phyloP scores from a whole-genome alignment of 2,888 invertebrate genomes.

The Dynastes hyllus region DNA sequence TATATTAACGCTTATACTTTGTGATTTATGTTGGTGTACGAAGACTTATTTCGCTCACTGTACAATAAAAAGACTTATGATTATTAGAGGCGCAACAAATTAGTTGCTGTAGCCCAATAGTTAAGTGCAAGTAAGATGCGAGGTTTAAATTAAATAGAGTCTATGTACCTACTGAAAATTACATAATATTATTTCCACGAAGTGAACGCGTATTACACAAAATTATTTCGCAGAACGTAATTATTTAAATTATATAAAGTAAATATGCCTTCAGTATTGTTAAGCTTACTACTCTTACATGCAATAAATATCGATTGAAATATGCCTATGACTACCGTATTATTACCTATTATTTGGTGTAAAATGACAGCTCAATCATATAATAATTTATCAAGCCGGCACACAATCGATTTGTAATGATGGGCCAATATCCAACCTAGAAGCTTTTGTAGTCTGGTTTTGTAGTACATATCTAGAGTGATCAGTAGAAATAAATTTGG shows the following conservation, averaged over 20 bases:
- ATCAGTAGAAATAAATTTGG: too few relatives aligned
- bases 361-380: constrained; percentile 61
- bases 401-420: constrained; percentile 61
- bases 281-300: constrained; percentile 22
- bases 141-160: too few relatives aligned
- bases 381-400: constrained; percentile 59
- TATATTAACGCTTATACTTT: too few relatives aligned
- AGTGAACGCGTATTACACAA: background rate
- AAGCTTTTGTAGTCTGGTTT: background rate
- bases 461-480: too few relatives aligned
- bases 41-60: too few relatives aligned
- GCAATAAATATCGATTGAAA: too few relatives aligned
- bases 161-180: background rate
- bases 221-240: constrained; percentile 24
- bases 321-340: constrained; percentile 23
- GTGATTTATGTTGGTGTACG: too few relatives aligned
- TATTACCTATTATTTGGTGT: constrained; percentile 38
- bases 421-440: constrained; percentile 41
- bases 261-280: background rate
- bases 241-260: constrained; percentile 24
- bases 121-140: too few relatives aligned
- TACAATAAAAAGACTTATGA: background rate
- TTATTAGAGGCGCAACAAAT: background rate
- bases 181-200: background rate
- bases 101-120: too few relatives aligned